Evolutionary conservation across 92 coral and sea anemone genomes (phyloP).

Genomic region (Metridium senile): DNA sequence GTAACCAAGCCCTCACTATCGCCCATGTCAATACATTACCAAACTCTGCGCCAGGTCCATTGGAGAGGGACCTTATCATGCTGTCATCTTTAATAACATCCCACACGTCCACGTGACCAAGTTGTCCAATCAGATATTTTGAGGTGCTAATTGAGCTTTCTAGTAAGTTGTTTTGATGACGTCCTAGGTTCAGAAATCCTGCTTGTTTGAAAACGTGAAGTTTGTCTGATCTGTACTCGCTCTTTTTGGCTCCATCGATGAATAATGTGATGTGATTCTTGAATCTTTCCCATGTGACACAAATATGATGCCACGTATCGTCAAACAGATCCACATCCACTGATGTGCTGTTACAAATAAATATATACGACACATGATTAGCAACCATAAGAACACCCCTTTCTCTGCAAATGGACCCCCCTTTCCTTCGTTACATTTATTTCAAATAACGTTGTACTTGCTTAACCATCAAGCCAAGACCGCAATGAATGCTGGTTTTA

Average conservation of each 20-base stretch:
- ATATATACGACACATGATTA: background rate
- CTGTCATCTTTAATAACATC: slow-evolving; percentile 9
- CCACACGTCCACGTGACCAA: slow-evolving; percentile 53
- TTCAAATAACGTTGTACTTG: too few species aligned
- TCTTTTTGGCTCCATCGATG: background rate
- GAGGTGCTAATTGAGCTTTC: background rate
- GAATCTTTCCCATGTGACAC: slow-evolving; percentile 34
- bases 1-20: slow-evolving; percentile 26
- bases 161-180: background rate
- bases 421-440: too few species aligned
- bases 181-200: slow-evolving; percentile 24
- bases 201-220: background rate
- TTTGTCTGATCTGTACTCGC: background rate
- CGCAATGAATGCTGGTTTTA: too few species aligned
- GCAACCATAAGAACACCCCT: background rate
- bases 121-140: slow-evolving; percentile 23
- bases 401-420: too few species aligned
- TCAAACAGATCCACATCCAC: slow-evolving; percentile 1
- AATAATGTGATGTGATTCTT: background rate
- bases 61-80: slow-evolving; percentile 14
- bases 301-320: slow-evolving; percentile 53
- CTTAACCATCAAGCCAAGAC: too few species aligned
- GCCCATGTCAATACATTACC: slow-evolving; percentile 62
- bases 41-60: slow-evolving; percentile 23
- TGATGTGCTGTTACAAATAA: background rate